Percentiles rank a stretch among this genome's conserved stretches.
phyloP scores from a whole-genome alignment of 2,113 vertebrate species.

The Onychostoma macrolepis region DNA sequence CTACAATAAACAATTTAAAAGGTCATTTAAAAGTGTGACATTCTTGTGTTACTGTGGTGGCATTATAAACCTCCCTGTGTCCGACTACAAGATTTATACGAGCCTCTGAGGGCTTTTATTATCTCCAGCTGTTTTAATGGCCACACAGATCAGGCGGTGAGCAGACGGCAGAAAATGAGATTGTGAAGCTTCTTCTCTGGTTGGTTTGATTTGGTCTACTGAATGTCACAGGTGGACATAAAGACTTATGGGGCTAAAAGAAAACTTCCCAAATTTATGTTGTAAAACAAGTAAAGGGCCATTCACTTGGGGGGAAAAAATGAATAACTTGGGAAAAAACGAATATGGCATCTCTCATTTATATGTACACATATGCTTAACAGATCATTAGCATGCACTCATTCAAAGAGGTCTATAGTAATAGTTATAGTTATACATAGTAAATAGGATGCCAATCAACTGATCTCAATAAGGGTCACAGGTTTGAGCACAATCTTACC shows the following conservation, averaged over 20 bases:
- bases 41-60: neutral
- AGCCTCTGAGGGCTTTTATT: neutral
- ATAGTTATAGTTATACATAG: no score
- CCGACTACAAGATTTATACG: neutral
- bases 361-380: neutral
- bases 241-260: conserved; percentile 4
- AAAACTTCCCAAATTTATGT: neutral
- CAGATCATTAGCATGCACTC: no score
- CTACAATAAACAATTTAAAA: neutral
- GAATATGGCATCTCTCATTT: neutral
- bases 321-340: neutral
- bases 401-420: no score
- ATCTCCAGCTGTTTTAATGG: conserved; percentile 11
- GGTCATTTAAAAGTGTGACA: neutral
- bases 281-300: neutral
- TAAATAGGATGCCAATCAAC: no score
- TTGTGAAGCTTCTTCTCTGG: neutral
- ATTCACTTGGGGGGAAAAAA: no score
- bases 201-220: conserved; percentile 5
- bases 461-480: no score
- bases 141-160: conserved; percentile 13
- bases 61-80: neutral
- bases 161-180: conserved; percentile 23
- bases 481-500: no score
- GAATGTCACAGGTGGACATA: neutral